Conservation (phyloP, 2,797 vertebrate genomes). For the Arctocebus calabarensis region DNA sequence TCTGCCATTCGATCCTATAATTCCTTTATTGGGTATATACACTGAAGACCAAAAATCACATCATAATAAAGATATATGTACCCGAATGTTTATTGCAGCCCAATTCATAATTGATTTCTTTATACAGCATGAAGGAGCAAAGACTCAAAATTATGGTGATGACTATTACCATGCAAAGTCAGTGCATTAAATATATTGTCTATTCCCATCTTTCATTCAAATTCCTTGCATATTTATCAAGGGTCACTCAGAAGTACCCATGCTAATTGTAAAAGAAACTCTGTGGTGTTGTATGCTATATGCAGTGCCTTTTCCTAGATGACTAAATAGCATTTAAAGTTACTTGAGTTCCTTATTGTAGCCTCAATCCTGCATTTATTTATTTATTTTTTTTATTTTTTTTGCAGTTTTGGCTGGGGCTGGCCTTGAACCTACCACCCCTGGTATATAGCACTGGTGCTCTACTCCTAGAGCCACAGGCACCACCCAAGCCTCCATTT, state of each 20-base stretch:
- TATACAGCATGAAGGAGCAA: neutral
- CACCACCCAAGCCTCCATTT: no score
- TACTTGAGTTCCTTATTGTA: neutral
- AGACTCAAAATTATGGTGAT: neutral
- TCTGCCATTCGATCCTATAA: no score
- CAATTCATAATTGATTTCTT: no score
- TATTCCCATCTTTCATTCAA: slow-evolving; percentile 57
- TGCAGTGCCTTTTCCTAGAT: neutral
- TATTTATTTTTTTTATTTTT: no score
- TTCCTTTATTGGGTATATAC: no score
- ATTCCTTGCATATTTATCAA: slow-evolving; percentile 53
- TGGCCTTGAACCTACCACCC: no score
- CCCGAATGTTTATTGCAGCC: no score
- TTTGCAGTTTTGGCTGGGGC: no score
- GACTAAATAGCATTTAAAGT: slow-evolving; percentile 35
- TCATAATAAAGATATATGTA: no score
- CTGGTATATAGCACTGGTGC: no score
- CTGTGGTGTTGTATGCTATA: neutral
- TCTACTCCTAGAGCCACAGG: no score
- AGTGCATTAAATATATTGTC: neutral
- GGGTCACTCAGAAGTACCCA: slow-evolving; percentile 46
- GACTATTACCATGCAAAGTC: neutral
- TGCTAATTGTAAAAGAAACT: slow-evolving; percentile 11
- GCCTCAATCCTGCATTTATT: neutral
- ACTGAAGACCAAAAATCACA: no score